Evolutionary conservation across 2,888 invertebrate genomes (phyloP).

Genomic region (Camponotus fellah): DNA sequence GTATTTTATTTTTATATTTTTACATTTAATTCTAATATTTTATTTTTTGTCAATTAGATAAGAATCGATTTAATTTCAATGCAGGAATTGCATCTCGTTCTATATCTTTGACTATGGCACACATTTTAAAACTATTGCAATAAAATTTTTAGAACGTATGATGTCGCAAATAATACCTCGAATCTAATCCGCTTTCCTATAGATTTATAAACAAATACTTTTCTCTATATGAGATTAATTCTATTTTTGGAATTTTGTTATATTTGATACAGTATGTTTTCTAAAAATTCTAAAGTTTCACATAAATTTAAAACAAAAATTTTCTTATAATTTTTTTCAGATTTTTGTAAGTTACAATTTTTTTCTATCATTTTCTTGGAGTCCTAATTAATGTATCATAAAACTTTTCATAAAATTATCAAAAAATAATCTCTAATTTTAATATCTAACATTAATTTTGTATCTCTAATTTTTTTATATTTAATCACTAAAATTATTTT

Average conservation of each 20-base stretch:
- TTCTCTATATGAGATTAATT: background rate
- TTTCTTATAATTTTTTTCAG: background rate
- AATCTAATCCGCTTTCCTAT: slow-evolving; percentile 13
- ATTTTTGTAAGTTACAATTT: background rate
- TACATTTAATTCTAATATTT: too few relatives aligned
- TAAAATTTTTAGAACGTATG: background rate
- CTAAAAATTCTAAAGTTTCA: background rate
- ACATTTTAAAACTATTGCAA: slow-evolving; percentile 14
- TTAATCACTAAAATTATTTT: background rate
- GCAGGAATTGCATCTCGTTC: background rate
- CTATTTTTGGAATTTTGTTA: background rate
- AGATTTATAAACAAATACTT: background rate
- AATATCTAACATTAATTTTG: background rate
- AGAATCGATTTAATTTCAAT: background rate
- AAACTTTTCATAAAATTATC: background rate
- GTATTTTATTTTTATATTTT: background rate
- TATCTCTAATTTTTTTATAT: background rate
- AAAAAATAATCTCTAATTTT: background rate
- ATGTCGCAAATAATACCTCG: slow-evolving; percentile 39
- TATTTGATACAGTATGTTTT: background rate
- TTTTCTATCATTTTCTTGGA: background rate
- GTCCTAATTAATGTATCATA: background rate
- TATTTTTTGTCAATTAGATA: background rate
- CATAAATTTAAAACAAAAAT: background rate
- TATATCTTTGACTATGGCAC: background rate